Evolutionary conservation across 2,888 invertebrate species (phyloP), one percentile per base, ranked within the genome.

Genomic region (Cerastoderma edule): DNA sequence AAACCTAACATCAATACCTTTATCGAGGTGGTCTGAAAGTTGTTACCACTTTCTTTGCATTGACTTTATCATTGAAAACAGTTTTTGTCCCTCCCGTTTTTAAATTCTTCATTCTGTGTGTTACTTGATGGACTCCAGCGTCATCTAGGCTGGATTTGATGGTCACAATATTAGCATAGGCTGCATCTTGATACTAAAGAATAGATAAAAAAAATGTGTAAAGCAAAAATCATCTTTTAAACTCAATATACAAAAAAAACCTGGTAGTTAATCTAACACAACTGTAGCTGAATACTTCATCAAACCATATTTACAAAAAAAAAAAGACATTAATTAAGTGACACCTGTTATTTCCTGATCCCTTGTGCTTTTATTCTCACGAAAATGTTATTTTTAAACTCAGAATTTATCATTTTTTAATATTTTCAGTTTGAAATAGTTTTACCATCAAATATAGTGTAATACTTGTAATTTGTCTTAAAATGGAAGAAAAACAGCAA

Each of bases 51-150:
- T 72, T 81, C 30, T 75, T 63, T 22, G 75, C 81, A 53, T 70
- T 78, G 4, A 78, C 72, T 27, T 32, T 72, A 32, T 75, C 72
- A 33, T 75, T 73, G 1, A 81, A 28, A n/a, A 81, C 50, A 24
- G 75, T 81, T 28, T 30, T 70, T 16, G 75, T 64, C 33, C 77
- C 78, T 28, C 81, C 78, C 13, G 75, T 81, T 50, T 75, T 75
- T n/a, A 81, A 65, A 35, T 81, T 78, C 50, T 75, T 81, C 63
- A 81, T 70, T 73, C 67, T 48, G 44, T 81, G 81, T 19, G 81
- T 81, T 2, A 81, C 67, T 32, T 67, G 72, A 46, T 81, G 81
- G 16, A 70, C 67, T 10, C 78, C 78, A 13, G 48, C 35, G 30
- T 73, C 75, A 69, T 81, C 72, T 10, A 78, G 33, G 28, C 70